Percentiles rank a stretch among this genome's conserved stretches.
phyloP scores from a whole-genome alignment of 2,797 vertebrate genomes.

The Monodelphis domestica region DNA sequence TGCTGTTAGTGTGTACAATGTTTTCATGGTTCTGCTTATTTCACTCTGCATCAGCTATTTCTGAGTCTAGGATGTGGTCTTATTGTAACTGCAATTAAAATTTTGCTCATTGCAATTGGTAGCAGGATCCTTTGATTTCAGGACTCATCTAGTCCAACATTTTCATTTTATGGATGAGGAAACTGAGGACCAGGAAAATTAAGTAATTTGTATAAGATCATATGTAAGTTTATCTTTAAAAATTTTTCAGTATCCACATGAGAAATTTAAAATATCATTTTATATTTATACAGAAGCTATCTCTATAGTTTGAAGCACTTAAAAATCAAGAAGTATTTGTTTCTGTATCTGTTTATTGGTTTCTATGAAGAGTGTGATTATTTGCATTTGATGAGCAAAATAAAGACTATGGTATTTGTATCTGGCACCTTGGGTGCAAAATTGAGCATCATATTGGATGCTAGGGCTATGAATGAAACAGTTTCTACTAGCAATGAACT shows the following conservation, averaged over 20 bases:
- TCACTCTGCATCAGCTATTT: too few relatives aligned
- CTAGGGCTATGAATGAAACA: background rate
- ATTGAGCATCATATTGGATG: background rate
- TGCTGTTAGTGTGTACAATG: too few relatives aligned
- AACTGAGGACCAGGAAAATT: background rate
- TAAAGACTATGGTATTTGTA: background rate
- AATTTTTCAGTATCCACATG: slow-evolving; percentile 43
- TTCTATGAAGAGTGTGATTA: background rate
- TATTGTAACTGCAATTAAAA: slow-evolving; percentile 57
- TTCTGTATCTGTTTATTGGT: background rate
- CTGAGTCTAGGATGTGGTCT: slow-evolving; percentile 20
- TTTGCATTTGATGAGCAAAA: background rate
- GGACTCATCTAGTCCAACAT: background rate
- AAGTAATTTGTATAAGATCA: background rate
- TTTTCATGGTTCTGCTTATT: too few relatives aligned
- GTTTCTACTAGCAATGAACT: background rate
- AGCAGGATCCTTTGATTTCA: too few relatives aligned
- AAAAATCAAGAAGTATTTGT: background rate
- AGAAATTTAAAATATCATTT: slow-evolving; percentile 48
- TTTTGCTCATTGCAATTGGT: too few relatives aligned
- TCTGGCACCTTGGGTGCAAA: background rate
- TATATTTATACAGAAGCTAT: slow-evolving; percentile 29
- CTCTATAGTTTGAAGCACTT: background rate
- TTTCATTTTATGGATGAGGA: background rate
- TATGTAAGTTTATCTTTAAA: background rate